Base-by-base conservation (phyloP, 2,888 invertebrate species). In the Acrobasis repandana region DNA sequence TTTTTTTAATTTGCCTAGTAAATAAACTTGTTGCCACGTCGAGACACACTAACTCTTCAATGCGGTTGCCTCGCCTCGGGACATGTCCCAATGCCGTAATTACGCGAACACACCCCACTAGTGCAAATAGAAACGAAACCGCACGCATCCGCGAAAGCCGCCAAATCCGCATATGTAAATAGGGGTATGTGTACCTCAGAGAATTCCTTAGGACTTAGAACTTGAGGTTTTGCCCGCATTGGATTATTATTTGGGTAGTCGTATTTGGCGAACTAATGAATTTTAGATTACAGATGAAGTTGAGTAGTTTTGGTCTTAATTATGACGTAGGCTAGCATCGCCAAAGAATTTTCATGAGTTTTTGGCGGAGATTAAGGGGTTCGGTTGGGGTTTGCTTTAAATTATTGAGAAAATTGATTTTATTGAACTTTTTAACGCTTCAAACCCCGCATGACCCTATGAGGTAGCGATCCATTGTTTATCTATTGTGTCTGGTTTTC, bases 51-150 rank as follows among this genome's bases (percentile, higher is more conserved):
- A 73, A 68, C 60, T 80, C 79, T 63, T 65, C 75, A 73, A 71
- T 81, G 88, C 72, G 87, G 86, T 83, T 77, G 69, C 77, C 66
- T 76, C 78, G 83, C 85, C 83, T 76, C 79, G 83, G 82, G 85
- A 83, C 80, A 77, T 82, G 86, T 90, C 87, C 87, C 85, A 75
- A 80, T 80, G 82, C 85, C 83, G 88, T 90, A 90, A 91, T 91
- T 90, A 90, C 88, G 85, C 80, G 79, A 83, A 84, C 80, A 87
- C 85, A 87, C 85, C 85, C 85, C 81, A 82, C 82, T 79, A 81
- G 79, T 73, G 85, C 86, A 90, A 89, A 90, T 85, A 87, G 86
- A 85, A 87, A 88, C 88, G 86, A 90, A 89, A 87, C 88, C 90
- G 73, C 86, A 85, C 80, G 79, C 86, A 86, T 84, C 82, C 50